Evolutionary conservation across 2,888 invertebrate species (phyloP).

Genomic region (Leuctra nigra): DNA sequence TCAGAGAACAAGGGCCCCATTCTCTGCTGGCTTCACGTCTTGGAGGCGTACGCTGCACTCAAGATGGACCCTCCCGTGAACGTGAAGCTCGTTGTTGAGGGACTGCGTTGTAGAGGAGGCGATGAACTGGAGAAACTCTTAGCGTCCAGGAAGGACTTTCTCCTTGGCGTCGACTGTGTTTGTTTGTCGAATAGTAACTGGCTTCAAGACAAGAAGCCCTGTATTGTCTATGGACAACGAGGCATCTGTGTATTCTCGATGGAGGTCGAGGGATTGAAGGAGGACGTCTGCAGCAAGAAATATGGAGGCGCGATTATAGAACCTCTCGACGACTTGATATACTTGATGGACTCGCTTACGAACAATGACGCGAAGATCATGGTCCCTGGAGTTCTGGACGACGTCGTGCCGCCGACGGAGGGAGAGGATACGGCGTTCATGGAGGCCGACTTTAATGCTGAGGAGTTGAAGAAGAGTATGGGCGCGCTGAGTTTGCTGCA

Average conservation of each 20-base stretch:
- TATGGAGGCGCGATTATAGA: slow-evolving; percentile 5
- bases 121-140: not conserved
- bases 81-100: slow-evolving; percentile 1
- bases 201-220: slow-evolving; percentile 2
- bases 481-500: not conserved
- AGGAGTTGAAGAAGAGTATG: not conserved
- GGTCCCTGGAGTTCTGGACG: slow-evolving; percentile 7
- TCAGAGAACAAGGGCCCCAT: not conserved
- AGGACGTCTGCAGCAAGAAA: slow-evolving; percentile 1
- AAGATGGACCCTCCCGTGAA: slow-evolving; percentile 1
- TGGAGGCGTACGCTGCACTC: not conserved
- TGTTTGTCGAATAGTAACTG: not conserved
- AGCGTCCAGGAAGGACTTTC: not conserved
- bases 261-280: not conserved
- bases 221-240: slow-evolving; percentile 7
- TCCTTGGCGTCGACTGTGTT: not conserved
- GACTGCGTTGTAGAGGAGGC: not conserved
- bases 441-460: not conserved
- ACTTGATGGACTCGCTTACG: slow-evolving; percentile 1
- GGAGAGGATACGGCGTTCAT: not conserved
- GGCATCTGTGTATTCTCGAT: slow-evolving; percentile 1
- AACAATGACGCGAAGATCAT: slow-evolving; percentile 2
- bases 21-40: slow-evolving; percentile 1
- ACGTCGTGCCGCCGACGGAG: not conserved
- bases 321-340: not conserved